Evolutionary conservation across 2,888 invertebrate genomes (phyloP).

Genomic region (Xestobium rufovillosum): DNA sequence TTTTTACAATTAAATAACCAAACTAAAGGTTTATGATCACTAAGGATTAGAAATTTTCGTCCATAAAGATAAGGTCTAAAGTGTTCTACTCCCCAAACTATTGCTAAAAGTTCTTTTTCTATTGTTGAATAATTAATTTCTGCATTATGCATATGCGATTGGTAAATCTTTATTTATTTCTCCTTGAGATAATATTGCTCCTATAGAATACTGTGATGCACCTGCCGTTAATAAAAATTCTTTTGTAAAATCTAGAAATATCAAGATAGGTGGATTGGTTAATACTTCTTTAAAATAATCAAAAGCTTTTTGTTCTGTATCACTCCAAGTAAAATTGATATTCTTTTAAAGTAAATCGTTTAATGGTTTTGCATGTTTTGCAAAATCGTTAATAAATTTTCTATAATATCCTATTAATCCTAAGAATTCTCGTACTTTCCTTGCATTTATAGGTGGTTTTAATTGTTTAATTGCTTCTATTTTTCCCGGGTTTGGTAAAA

Average conservation of each 20-base stretch:
- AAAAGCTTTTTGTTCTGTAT: conserved; percentile 7
- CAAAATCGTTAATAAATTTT: no score
- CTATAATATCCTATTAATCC: no score
- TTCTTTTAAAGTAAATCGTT: conserved; percentile 27
- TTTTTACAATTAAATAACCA: conserved; percentile 23
- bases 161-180: neutral
- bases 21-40: conserved; percentile 23
- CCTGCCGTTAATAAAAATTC: conserved; percentile 17
- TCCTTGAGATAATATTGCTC: conserved; percentile 24
- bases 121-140: conserved; percentile 25
- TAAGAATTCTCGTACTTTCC: conserved; percentile 31
- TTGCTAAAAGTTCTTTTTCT: conserved; percentile 25
- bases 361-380: conserved; percentile 31
- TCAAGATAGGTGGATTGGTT: no score
- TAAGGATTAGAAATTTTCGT: conserved; percentile 21
- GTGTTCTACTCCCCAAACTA: conserved; percentile 20
- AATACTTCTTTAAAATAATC: no score
- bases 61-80: conserved; percentile 19
- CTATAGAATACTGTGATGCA: conserved; percentile 27
- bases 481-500: conserved; percentile 35
- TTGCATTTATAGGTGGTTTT: conserved; percentile 28
- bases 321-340: conserved; percentile 8
- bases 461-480: conserved; percentile 25
- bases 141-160: conserved; percentile 16
- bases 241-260: conserved; percentile 17